Percentiles rank a stretch among this genome's conserved stretches.
Evolutionary conservation across 2,888 invertebrate genomes (phyloP).

Genomic region (Sipunculus nudus): DNA sequence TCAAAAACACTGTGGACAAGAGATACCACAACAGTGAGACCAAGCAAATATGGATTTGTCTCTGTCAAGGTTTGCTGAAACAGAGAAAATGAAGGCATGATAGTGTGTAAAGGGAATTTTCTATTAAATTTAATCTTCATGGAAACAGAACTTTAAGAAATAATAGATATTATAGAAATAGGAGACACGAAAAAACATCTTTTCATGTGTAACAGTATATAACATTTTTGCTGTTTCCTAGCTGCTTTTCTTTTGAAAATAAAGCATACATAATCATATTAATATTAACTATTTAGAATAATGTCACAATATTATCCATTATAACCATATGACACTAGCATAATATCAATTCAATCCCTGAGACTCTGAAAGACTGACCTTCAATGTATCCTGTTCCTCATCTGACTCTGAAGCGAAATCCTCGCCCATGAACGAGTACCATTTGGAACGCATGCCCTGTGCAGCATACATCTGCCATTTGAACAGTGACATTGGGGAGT

Average conservation of each 20-base stretch:
- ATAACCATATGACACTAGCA: too few species aligned
- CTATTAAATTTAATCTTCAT: not conserved
- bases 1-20: constrained; percentile 98
- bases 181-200: too few species aligned
- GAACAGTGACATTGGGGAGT: constrained; percentile 89
- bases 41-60: constrained; percentile 94
- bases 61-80: constrained; percentile 89
- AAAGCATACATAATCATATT: too few species aligned
- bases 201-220: too few species aligned
- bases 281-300: too few species aligned
- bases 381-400: constrained; percentile 74
- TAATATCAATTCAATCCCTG: too few species aligned
- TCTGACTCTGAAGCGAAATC: constrained; percentile 72
- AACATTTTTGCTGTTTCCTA: too few species aligned
- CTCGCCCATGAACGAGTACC: constrained; percentile 72
- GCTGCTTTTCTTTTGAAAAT: too few species aligned
- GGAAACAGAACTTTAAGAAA: not conserved
- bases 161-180: not conserved
- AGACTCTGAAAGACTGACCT: constrained; percentile 64
- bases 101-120: not conserved
- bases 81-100: too few species aligned
- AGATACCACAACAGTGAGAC: constrained; percentile 88
- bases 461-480: constrained; percentile 99
- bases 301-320: too few species aligned
- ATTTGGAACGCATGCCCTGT: constrained; percentile 88